phyloP scores from a whole-genome alignment of 2,113 vertebrate genomes.

The Pachyramphus minor region DNA sequence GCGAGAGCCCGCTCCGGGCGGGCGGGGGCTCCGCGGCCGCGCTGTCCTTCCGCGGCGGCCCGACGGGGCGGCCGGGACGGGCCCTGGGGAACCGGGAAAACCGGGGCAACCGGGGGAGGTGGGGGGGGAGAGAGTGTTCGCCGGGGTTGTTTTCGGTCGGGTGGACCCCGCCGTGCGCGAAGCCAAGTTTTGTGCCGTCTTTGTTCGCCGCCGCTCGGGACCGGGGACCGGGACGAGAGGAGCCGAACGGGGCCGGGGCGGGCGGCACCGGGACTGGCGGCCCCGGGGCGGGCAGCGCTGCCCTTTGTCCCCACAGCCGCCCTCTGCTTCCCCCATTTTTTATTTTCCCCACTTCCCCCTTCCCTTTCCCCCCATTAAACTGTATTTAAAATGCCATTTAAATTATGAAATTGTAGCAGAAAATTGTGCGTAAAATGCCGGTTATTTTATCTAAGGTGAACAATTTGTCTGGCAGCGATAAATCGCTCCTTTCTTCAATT shows the following conservation, averaged over 20 bases:
- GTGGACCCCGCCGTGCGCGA: background rate
- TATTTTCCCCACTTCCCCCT: background rate
- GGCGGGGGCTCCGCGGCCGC: conserved; percentile 8
- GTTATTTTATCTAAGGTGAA: conserved; percentile 86
- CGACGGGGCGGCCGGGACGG: background rate
- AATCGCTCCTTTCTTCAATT: conserved; percentile 83
- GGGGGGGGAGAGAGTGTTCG: accelerated
- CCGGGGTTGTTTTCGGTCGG: background rate
- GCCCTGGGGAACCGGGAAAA: background rate
- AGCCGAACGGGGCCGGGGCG: background rate
- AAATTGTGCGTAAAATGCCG: conserved; percentile 82
- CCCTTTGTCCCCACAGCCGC: background rate
- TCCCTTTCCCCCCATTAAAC: conserved; percentile 70
- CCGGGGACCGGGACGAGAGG: background rate
- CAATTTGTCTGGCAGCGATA: conserved; percentile 84
- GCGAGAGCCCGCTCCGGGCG: background rate
- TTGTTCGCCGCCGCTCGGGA: background rate
- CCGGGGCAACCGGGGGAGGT: background rate
- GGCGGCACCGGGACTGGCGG: background rate
- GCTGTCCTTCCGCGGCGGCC: background rate
- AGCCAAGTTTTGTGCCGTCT: background rate
- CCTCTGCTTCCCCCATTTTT: background rate
- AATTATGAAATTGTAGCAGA: conserved; percentile 84
- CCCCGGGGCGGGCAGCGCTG: background rate
- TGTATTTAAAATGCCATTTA: conserved; percentile 85